Conservation (phyloP, 2,113 vertebrate species). For the Rostratula benghalensis region DNA sequence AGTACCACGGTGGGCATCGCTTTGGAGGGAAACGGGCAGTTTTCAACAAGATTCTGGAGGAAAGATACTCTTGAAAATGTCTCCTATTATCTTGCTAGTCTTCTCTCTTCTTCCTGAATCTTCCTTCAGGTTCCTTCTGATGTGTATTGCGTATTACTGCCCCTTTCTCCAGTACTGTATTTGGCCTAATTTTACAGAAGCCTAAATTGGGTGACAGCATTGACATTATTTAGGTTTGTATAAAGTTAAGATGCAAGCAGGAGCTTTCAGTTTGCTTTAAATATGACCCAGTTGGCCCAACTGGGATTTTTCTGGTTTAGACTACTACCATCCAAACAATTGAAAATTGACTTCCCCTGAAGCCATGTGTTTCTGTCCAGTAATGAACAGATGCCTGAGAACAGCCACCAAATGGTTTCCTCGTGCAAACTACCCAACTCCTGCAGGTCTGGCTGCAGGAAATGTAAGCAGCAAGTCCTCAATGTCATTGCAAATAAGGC, state of each 20-base stretch:
- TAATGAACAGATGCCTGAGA: neutral
- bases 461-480: neutral
- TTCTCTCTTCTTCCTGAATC: neutral
- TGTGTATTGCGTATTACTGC: neutral
- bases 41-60: neutral
- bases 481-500: neutral
- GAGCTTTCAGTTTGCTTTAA: neutral
- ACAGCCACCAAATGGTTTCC: neutral
- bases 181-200: neutral
- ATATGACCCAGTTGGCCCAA: neutral
- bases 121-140: neutral
- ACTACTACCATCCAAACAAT: neutral
- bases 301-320: neutral
- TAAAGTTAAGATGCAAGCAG: neutral
- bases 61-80: neutral
- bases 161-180: neutral
- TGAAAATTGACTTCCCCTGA: neutral
- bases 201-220: neutral
- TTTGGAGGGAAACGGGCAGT: neutral
- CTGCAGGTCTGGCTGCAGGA: neutral
- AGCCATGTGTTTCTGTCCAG: neutral
- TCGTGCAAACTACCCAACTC: neutral
- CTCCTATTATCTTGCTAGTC: neutral
- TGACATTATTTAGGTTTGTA: neutral
- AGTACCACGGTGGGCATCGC: fast-evolving